phyloP scores from a whole-genome alignment of 2,888 invertebrate species.

The Theretra japonica region DNA sequence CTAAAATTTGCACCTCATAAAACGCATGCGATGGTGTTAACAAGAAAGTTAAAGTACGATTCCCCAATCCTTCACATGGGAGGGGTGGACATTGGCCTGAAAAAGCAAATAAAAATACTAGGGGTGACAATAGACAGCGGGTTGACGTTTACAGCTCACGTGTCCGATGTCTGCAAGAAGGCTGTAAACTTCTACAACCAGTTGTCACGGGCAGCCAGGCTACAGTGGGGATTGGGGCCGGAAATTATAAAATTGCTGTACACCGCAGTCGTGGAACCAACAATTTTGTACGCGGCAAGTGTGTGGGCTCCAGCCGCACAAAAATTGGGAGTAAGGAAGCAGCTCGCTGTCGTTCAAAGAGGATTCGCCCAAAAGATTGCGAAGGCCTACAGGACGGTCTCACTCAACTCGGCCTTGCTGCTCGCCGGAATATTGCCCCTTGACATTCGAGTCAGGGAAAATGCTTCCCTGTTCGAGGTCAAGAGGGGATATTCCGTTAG shows the following conservation, averaged over 20 bases:
- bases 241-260: background rate
- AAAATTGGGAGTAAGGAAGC: background rate
- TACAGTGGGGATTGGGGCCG: background rate
- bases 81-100: too few relatives aligned
- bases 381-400: slow-evolving; percentile 17
- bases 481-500: slow-evolving; percentile 33
- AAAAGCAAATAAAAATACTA: too few relatives aligned
- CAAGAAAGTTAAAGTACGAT: too few relatives aligned
- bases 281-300: background rate
- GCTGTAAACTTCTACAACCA: too few relatives aligned
- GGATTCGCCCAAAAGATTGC: slow-evolving; percentile 26
- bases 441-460: slow-evolving; percentile 37
- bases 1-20: too few relatives aligned
- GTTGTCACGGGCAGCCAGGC: background rate
- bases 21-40: too few relatives aligned
- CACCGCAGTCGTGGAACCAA: background rate
- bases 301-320: slow-evolving; percentile 24
- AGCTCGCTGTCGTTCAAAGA: background rate
- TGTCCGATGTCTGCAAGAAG: too few relatives aligned
- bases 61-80: too few relatives aligned
- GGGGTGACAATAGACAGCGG: too few relatives aligned
- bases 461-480: background rate
- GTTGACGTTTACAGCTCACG: too few relatives aligned
- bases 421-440: slow-evolving; percentile 40
- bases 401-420: slow-evolving; percentile 31